Percentiles rank a stretch among this genome's conserved stretches.
These are phyloP conservation scores for Netelia melanura DNA, from an alignment of 2,888 invertebrate genomes.

Conservation along the genomic window DNA sequence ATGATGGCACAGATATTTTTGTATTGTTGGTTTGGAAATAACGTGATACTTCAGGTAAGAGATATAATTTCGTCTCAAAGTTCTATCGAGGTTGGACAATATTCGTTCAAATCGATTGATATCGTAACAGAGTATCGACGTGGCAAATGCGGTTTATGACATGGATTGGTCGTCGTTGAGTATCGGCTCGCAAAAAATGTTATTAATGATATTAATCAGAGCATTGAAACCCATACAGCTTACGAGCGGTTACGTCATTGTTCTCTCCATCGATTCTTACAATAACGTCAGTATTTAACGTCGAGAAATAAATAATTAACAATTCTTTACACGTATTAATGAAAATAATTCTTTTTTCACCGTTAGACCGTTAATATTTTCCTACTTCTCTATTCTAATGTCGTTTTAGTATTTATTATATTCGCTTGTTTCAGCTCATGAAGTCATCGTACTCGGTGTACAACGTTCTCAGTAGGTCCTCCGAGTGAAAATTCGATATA, in stretches of 20 bases:
- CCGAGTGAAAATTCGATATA: background rate
- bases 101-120: background rate
- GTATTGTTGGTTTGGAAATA: conserved; percentile 10
- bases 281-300: conserved; percentile 69
- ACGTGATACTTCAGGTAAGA: conserved; percentile 31
- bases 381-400: conserved; percentile 4
- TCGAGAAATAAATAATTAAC: background rate
- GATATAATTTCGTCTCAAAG: background rate
- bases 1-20: conserved; percentile 20
- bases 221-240: conserved; percentile 73
- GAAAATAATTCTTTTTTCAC: background rate
- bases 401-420: conserved; percentile 14
- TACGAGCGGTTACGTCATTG: conserved; percentile 74
- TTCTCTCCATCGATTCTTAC: conserved; percentile 74
- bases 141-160: conserved; percentile 17
- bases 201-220: conserved; percentile 71
- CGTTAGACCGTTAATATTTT: background rate
- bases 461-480: conserved; percentile 16
- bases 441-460: conserved; percentile 40
- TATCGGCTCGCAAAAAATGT: conserved; percentile 4
- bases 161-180: conserved; percentile 60
- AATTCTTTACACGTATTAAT: background rate
- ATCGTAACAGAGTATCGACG: conserved; percentile 12
- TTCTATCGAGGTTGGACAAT: background rate
- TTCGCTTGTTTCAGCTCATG: conserved; percentile 31